A percentile compares a stretch with the other conserved stretches of the same genome.
These are phyloP conservation scores for Ischnus inquisitorius DNA, from an alignment of 2,888 invertebrate genomes.

Conservation along the genomic window DNA sequence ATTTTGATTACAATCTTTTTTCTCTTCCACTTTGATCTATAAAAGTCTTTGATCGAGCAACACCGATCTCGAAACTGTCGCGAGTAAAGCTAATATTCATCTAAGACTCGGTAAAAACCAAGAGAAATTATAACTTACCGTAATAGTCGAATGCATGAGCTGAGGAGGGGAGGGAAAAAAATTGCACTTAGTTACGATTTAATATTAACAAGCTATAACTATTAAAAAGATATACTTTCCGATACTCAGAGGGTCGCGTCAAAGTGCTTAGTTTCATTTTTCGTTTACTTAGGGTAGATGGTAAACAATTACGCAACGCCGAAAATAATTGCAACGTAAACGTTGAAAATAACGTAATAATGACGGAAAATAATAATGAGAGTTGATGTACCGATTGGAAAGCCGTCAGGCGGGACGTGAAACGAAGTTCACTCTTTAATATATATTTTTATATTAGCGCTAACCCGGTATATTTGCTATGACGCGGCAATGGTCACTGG, in stretches of 20 bases:
- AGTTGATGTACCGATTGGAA: slow-evolving; percentile 3
- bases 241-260: slow-evolving; percentile 53
- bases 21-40: slow-evolving; percentile 28
- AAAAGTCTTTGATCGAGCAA: slow-evolving; percentile 11
- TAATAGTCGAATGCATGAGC: slow-evolving; percentile 99
- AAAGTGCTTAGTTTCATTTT: slow-evolving; percentile 57
- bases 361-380: slow-evolving; percentile 9
- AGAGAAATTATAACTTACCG: slow-evolving; percentile 97
- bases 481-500: too few relatives aligned
- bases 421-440: background rate
- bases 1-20: slow-evolving; percentile 40
- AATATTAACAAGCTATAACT: slow-evolving; percentile 54
- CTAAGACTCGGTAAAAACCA: slow-evolving; percentile 81
- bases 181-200: slow-evolving; percentile 83
- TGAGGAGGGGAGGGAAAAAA: slow-evolving; percentile 86
- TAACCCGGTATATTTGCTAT: background rate
- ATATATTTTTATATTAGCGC: background rate
- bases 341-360: slow-evolving; percentile 45
- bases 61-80: slow-evolving; percentile 30
- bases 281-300: slow-evolving; percentile 38
- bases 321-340: slow-evolving; percentile 69
- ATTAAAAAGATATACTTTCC: slow-evolving; percentile 59
- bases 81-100: slow-evolving; percentile 61
- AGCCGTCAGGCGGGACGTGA: background rate
- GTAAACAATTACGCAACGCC: slow-evolving; percentile 67